Evolutionary conservation across 2,888 invertebrate species (phyloP).

Genomic region (Germaria angustata): DNA sequence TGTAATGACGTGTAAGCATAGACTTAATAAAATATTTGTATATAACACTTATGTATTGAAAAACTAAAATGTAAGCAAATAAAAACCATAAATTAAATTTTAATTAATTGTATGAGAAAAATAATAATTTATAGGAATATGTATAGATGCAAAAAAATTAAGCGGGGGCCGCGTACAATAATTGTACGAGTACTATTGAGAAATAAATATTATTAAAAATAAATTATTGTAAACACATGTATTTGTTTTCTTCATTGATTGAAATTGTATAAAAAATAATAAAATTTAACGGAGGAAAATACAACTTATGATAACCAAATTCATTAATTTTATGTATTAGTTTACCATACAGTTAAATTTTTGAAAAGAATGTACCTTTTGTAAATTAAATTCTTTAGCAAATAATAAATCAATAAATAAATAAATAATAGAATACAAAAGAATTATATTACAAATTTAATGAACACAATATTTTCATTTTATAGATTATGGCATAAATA

Average conservation of each 20-base stretch:
- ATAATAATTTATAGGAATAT: no score
- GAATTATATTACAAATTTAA: constrained; percentile 41
- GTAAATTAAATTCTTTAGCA: constrained; percentile 63
- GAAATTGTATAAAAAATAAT: constrained; percentile 19
- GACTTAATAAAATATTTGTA: no score
- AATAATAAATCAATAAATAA: constrained; percentile 36
- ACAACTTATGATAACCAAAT: constrained; percentile 10
- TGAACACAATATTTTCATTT: no score
- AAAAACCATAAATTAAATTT: no score
- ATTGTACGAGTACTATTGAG: neutral
- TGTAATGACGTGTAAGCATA: no score
- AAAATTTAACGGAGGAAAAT: constrained; percentile 2
- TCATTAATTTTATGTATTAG: constrained; percentile 39
- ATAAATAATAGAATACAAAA: constrained; percentile 13
- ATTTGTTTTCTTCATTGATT: constrained; percentile 33
- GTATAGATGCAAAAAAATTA: no score
- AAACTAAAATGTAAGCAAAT: no score
- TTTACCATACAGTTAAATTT: constrained; percentile 48
- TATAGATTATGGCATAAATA: no score
- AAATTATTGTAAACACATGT: neutral
- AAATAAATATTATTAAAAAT: constrained; percentile 1
- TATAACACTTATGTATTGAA: no score
- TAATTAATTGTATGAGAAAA: no score
- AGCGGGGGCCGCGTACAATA: no score
- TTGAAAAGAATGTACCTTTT: constrained; percentile 66